Evolutionary conservation across 2,888 invertebrate genomes (phyloP).

Genomic region (Brenthis daphne): DNA sequence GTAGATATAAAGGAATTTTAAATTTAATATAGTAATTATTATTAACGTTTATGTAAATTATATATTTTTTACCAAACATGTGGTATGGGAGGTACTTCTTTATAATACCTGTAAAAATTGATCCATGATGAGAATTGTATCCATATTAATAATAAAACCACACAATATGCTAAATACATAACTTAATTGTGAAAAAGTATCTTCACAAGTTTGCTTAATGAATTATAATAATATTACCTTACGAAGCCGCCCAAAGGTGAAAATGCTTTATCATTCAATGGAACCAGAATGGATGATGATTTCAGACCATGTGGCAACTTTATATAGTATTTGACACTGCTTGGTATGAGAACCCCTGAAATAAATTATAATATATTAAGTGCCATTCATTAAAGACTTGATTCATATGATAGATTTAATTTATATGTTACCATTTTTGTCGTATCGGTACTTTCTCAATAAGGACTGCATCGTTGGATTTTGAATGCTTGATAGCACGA

Average conservation of each 20-base stretch:
- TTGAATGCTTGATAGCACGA: constrained; percentile 67
- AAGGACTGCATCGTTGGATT: constrained; percentile 66
- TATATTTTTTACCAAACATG: constrained; percentile 54
- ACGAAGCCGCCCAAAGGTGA: constrained; percentile 73
- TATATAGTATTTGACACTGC: constrained; percentile 71
- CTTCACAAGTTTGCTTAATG: neutral
- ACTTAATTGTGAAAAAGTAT: too few relatives aligned
- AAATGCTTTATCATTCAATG: constrained; percentile 68
- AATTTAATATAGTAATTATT: constrained; percentile 4
- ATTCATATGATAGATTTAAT: neutral
- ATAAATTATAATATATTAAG: neutral
- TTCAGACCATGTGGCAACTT: constrained; percentile 62
- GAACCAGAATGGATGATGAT: constrained; percentile 57
- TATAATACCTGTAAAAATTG: constrained; percentile 65
- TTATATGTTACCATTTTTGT: constrained; percentile 57
- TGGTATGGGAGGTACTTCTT: constrained; percentile 75
- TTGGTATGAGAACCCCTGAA: constrained; percentile 67
- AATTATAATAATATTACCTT: constrained; percentile 52
- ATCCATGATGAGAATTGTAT: constrained; percentile 3
- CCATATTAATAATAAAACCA: neutral
- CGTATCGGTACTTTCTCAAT: constrained; percentile 71
- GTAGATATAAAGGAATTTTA: too few relatives aligned
- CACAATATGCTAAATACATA: too few relatives aligned
- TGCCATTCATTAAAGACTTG: neutral
- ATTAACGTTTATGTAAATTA: neutral